Evolutionary conservation across 2,113 vertebrate species (phyloP).

Genomic region (Pteronura brasiliensis): DNA sequence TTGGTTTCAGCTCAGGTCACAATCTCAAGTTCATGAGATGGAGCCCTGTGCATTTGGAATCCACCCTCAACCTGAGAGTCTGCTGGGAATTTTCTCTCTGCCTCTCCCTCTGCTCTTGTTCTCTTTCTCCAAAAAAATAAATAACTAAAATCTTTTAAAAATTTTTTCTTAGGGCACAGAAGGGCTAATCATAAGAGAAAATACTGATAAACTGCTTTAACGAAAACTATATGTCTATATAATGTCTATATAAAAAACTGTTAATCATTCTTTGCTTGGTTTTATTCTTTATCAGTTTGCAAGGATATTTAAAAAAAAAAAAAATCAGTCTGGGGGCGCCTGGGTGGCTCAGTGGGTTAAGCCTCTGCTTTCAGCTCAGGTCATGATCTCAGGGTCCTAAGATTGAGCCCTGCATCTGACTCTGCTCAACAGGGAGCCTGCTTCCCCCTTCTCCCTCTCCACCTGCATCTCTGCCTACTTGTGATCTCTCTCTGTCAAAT

Average conservation of each 20-base stretch:
- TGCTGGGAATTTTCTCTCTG: neutral
- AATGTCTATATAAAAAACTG: neutral
- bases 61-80: neutral
- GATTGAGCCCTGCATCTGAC: no score
- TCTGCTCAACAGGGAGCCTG: no score
- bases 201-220: neutral
- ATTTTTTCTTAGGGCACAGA: neutral
- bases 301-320: neutral
- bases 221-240: neutral
- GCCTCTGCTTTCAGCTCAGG: no score
- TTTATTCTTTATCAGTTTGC: neutral
- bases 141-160: neutral
- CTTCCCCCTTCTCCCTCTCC: no score
- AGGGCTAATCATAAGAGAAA: neutral
- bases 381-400: no score
- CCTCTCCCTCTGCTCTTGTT: neutral
- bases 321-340: no score
- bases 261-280: neutral
- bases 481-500: no score
- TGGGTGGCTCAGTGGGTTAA: no score
- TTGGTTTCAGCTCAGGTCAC: neutral
- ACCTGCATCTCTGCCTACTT: no score
- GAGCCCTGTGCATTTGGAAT: fast-evolving
- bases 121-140: neutral
- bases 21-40: neutral